phyloP scores from a whole-genome alignment of 2,797 vertebrate species.

The Cryptoprocta ferox region DNA sequence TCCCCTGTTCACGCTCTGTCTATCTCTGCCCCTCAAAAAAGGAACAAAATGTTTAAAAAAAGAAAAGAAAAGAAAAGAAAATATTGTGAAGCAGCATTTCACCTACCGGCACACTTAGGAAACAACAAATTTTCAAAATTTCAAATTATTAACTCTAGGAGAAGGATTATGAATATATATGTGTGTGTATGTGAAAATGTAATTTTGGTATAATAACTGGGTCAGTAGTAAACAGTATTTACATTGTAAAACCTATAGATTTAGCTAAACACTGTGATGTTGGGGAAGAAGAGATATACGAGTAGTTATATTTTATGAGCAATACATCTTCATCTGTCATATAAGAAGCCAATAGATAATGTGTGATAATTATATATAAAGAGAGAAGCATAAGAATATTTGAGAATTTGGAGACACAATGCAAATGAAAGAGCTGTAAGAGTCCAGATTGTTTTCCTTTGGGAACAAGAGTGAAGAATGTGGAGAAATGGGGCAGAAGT shows the following conservation, averaged over 20 bases:
- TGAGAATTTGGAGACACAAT: background rate
- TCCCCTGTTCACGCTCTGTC: too few species aligned
- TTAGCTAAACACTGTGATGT: background rate
- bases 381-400: background rate
- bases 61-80: background rate
- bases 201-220: background rate
- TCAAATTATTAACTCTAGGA: background rate
- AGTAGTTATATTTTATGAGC: background rate
- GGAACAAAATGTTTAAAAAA: too few species aligned
- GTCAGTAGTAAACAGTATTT: background rate
- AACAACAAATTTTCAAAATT: background rate
- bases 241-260: background rate
- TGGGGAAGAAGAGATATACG: background rate
- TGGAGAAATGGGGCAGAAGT: background rate
- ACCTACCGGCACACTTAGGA: background rate
- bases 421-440: background rate
- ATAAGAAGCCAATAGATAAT: background rate
- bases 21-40: too few species aligned
- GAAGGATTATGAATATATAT: background rate
- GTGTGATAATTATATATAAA: background rate
- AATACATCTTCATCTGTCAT: background rate
- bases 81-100: background rate
- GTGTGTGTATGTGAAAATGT: background rate
- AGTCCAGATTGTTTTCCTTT: constrained; percentile 18
- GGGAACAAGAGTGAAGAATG: background rate